A percentile compares a stretch with the other conserved stretches of the same genome.
These are phyloP conservation scores for Crocallis elinguaria DNA, from an alignment of 2,888 invertebrate species.

Conservation along the genomic window DNA sequence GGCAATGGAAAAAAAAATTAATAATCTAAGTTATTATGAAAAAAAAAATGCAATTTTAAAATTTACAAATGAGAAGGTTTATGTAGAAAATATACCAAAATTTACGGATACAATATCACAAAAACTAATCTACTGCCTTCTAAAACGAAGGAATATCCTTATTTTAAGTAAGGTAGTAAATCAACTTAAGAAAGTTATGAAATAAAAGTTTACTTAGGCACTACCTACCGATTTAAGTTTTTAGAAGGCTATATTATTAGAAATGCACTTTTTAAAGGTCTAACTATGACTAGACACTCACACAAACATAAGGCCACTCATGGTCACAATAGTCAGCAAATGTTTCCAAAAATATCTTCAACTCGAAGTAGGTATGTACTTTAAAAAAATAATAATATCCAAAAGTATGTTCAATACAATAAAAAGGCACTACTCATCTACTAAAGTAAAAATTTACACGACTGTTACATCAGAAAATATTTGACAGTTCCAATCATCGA, in stretches of 20 bases:
- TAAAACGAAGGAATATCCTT: slow-evolving; percentile 40
- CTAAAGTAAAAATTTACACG: not conserved
- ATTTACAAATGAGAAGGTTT: too few relatives aligned
- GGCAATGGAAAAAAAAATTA: not conserved
- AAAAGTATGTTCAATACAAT: not conserved
- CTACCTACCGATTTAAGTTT: not conserved
- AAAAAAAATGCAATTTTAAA: too few relatives aligned
- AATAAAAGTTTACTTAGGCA: not conserved
- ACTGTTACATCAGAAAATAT: not conserved
- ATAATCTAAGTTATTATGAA: too few relatives aligned
- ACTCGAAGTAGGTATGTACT: too few relatives aligned
- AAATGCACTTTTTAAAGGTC: slow-evolving; percentile 59
- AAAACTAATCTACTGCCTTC: slow-evolving; percentile 33
- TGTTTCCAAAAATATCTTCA: not conserved
- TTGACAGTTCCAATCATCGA: not conserved
- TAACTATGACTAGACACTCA: slow-evolving; percentile 73
- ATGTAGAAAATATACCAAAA: too few relatives aligned
- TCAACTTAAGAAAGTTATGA: not conserved
- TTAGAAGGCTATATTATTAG: slow-evolving; percentile 42
- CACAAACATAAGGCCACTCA: slow-evolving; percentile 52
- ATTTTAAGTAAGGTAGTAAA: slow-evolving; percentile 1
- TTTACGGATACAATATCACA: slow-evolving; percentile 13
- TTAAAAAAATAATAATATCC: too few relatives aligned
- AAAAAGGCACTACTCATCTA: slow-evolving; percentile 2
- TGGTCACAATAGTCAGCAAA: slow-evolving; percentile 29